These are phyloP conservation scores for Heptranchias perlo DNA, from an alignment of 2,113 vertebrate species.

Conservation along the genomic window DNA sequence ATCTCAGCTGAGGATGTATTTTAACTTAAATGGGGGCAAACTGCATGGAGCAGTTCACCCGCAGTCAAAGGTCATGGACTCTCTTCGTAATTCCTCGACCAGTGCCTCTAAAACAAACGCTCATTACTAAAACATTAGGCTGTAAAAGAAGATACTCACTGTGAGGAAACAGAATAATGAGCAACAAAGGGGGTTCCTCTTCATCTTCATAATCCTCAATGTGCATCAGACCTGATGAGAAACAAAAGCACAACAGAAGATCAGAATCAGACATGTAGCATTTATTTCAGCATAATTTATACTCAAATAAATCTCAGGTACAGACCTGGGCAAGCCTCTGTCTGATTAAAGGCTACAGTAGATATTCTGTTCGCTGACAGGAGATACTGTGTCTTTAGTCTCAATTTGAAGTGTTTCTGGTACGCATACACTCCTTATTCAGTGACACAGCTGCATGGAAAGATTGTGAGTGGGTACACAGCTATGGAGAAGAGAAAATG, in stretches of 20 bases:
- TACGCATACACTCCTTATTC: not conserved
- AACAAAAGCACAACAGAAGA: too few species aligned
- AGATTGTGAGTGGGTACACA: not conserved
- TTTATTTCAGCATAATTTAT: not conserved
- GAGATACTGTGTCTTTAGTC: not conserved
- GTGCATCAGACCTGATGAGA: not conserved
- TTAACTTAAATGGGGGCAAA: not conserved
- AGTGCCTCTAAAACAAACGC: not conserved
- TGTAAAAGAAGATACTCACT: slow-evolving; percentile 46
- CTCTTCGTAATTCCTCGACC: too few species aligned
- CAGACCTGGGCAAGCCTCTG: not conserved
- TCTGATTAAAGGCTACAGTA: not conserved
- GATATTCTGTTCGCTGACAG: not conserved
- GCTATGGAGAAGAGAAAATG: not conserved
- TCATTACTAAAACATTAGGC: not conserved
- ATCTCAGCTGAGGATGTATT: not conserved
- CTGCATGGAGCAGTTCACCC: not conserved
- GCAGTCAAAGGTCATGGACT: not conserved
- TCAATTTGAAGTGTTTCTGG: not conserved
- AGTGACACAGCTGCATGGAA: not conserved
- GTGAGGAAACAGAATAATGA: slow-evolving; percentile 55
- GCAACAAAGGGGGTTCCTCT: slow-evolving; percentile 62
- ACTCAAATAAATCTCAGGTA: too few species aligned
- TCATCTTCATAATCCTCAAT: slow-evolving; percentile 67
- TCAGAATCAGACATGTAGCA: not conserved